Conservation (phyloP, 2,113 vertebrate genomes). For the Myodes glareolus region DNA sequence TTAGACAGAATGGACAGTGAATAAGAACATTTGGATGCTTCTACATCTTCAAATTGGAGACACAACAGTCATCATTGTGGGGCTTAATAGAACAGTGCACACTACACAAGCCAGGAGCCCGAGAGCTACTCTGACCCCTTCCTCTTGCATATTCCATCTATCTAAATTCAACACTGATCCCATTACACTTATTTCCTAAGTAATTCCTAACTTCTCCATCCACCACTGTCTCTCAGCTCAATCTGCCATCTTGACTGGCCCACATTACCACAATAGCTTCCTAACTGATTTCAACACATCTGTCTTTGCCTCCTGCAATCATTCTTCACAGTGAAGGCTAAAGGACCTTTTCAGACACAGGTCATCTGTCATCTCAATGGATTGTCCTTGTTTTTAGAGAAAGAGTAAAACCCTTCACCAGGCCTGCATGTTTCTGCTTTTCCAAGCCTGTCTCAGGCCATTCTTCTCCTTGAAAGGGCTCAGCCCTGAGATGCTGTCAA, state of each 20-base stretch:
- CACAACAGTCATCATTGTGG: not conserved
- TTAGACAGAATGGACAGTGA: not conserved
- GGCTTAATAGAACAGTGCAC: not conserved
- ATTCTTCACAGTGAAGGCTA: slow-evolving; percentile 19
- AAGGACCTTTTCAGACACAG: slow-evolving; percentile 24
- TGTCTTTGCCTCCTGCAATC: not conserved
- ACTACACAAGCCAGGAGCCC: not conserved
- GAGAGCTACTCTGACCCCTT: not conserved
- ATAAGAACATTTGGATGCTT: not conserved
- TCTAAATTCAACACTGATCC: not conserved
- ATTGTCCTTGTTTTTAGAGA: not conserved
- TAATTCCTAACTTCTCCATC: not conserved
- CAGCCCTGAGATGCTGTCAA: not conserved
- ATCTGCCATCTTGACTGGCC: not conserved
- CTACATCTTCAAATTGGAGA: not conserved
- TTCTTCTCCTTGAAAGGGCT: slow-evolving; percentile 19
- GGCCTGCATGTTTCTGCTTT: not conserved
- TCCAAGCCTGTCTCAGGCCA: not conserved
- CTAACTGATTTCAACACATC: not conserved
- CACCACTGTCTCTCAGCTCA: not conserved
- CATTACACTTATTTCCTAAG: not conserved
- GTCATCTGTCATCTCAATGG: slow-evolving; percentile 20
- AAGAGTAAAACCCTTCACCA: slow-evolving; percentile 3
- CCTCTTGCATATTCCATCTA: not conserved
- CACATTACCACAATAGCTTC: not conserved